These are phyloP conservation scores for Seriola aureovittata DNA, from an alignment of 2,113 vertebrate species.

Conservation along the genomic window DNA sequence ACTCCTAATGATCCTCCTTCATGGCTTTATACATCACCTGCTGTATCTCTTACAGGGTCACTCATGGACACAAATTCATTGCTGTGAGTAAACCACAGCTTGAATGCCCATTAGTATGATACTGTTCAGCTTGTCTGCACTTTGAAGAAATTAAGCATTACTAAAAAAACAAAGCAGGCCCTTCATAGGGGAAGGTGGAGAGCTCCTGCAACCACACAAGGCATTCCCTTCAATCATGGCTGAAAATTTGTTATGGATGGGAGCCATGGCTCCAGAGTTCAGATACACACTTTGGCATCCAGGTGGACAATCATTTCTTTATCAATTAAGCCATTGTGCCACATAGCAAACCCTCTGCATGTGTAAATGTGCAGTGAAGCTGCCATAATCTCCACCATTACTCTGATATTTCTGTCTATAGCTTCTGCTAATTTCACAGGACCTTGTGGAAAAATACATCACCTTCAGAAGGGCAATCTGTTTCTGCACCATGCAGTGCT, in stretches of 20 bases:
- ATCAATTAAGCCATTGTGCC: slow-evolving; percentile 6
- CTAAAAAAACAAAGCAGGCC: slow-evolving; percentile 44
- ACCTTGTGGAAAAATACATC: slow-evolving; percentile 54
- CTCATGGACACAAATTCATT: slow-evolving; percentile 29
- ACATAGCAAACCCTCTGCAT: not conserved
- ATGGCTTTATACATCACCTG: slow-evolving; percentile 29
- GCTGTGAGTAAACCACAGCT: slow-evolving; percentile 50
- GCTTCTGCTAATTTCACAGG: slow-evolving; percentile 26
- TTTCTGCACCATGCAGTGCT: slow-evolving; percentile 20
- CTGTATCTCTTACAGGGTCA: slow-evolving; percentile 1
- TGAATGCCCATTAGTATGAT: slow-evolving; percentile 52
- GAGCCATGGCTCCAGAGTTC: slow-evolving; percentile 17
- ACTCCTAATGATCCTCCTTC: slow-evolving; percentile 11
- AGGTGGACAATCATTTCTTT: slow-evolving; percentile 3
- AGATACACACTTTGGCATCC: slow-evolving; percentile 11
- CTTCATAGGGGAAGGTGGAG: slow-evolving; percentile 13
- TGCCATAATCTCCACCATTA: not conserved
- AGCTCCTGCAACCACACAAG: slow-evolving; percentile 11
- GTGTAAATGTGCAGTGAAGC: not conserved
- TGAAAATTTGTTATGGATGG: slow-evolving; percentile 13
- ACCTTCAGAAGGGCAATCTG: slow-evolving; percentile 11
- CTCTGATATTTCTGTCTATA: not conserved
- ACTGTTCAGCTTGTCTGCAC: slow-evolving; percentile 58
- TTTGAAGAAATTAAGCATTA: slow-evolving; percentile 54
- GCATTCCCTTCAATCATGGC: slow-evolving; percentile 22